Base-by-base conservation (phyloP, 2,888 invertebrate species). In the Chloromyia formosa region DNA sequence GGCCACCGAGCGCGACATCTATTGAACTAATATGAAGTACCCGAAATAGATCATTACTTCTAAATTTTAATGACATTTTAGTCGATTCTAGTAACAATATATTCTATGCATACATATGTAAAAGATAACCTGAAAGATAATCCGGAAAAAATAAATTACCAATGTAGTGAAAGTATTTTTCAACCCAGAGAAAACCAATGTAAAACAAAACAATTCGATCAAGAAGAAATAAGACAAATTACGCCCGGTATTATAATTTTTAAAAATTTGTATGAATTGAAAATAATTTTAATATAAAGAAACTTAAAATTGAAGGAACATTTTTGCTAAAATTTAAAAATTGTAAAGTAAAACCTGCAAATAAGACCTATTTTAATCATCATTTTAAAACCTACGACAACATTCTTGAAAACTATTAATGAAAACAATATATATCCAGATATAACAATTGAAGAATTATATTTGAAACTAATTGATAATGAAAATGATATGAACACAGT, bases 401-500 rank as follows among this genome's bases (percentile, higher is more conserved):
- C 10, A 54, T 54, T 54, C 16, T n/a, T 54, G 5, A 54, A 54
- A 54, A 5, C 54, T 14, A 54, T 54, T 54, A 54, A 54, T n/a
- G 54, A 54, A 54, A 54, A 54, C 16, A 54, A 54, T 54, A 54
- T 5, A n/a, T n/a, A n/a, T 12, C 5, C 54, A n/a, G 54, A 54
- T 16, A 54, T 54, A 54, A 54, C 10, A 54, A 54, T 54, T 54
- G 54, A 54, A n/a, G 54, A 54, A 54, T 54, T 54, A 16, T 54
- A 54, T 54, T 16, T 54, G 54, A 54, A 54, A 54, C 54, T n/a
- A 54, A 54, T 54, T 16, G 16, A 0, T 54, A 54, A 54, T 54
- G 54, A 54, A 54, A 54, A 54, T 54, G 16, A 56, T 22, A 56
- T 56, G 18, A 22, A 56, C 18, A 56, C 56, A 20, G 16, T 56